phyloP scores from a whole-genome alignment of 2,797 vertebrate species.

The Scleropages formosus region DNA sequence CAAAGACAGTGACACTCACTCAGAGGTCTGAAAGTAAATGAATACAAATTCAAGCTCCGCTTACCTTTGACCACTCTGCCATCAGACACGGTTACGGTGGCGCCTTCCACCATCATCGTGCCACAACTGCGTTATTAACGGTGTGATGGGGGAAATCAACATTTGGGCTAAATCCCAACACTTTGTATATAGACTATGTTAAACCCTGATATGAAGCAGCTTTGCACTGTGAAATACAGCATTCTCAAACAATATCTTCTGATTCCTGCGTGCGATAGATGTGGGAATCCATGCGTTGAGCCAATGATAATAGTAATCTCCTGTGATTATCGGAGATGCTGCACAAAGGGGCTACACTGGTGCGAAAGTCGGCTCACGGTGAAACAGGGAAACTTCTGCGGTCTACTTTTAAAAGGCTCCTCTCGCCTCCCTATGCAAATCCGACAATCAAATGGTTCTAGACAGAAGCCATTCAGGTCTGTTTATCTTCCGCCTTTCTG shows the following conservation, averaged over 20 bases:
- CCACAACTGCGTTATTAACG: not conserved
- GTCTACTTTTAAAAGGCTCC: slow-evolving; percentile 51
- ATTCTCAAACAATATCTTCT: not conserved
- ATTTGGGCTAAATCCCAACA: not conserved
- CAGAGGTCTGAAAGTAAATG: no score
- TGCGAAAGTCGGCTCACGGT: slow-evolving; percentile 65
- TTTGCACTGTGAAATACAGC: not conserved
- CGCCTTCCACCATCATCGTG: not conserved
- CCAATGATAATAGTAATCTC: slow-evolving; percentile 70
- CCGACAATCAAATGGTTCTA: slow-evolving; percentile 66
- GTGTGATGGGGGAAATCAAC: not conserved
- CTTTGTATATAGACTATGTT: not conserved
- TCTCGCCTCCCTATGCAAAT: slow-evolving; percentile 56
- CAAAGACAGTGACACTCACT: no score
- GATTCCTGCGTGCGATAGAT: slow-evolving; percentile 26
- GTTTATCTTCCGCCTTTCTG: slow-evolving; percentile 73
- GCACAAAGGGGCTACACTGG: slow-evolving; percentile 69
- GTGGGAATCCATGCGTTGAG: slow-evolving; percentile 60
- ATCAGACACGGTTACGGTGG: not conserved
- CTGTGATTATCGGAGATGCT: slow-evolving; percentile 69
- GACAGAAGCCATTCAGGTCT: slow-evolving; percentile 71
- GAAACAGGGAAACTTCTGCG: slow-evolving; percentile 54
- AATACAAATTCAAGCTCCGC: no score
- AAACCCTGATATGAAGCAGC: not conserved
- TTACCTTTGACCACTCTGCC: no score